phyloP scores from a whole-genome alignment of 1,140 invertebrate genomes.

The Medauroidea extradentata region DNA sequence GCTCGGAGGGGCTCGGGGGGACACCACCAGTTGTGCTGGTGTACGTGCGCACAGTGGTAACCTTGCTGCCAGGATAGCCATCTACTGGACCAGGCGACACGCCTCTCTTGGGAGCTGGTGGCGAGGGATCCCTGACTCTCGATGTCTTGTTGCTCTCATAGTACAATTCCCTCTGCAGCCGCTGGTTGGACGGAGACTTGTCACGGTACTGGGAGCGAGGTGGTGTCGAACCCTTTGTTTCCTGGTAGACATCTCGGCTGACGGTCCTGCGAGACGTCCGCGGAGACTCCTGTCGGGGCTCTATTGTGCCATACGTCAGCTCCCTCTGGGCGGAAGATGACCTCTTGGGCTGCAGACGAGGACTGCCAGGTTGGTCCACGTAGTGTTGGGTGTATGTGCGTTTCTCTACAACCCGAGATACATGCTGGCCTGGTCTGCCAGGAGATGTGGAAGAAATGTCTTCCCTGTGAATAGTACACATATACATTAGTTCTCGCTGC shows the following conservation, averaged over 20 bases:
- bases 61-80: neutral
- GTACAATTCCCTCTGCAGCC: conserved; percentile 7
- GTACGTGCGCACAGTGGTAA: neutral
- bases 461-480: too few species aligned
- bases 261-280: neutral
- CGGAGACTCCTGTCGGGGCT: neutral
- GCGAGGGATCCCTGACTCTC: neutral
- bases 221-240: neutral
- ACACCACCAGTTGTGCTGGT: neutral
- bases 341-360: conserved; percentile 12
- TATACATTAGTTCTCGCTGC: too few species aligned
- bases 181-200: conserved; percentile 14
- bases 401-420: conserved; percentile 19
- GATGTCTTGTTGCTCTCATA: conserved; percentile 4
- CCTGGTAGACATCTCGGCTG: conserved; percentile 1
- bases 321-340: conserved; percentile 7
- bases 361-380: neutral
- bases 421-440: conserved; percentile 16
- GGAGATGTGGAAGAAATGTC: neutral
- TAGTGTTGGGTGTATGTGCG: conserved; percentile 3
- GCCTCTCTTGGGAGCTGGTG: neutral
- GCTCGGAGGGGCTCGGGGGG: neutral
- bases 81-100: neutral
- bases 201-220: conserved; percentile 7
- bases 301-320: neutral